Conservation (phyloP, 2,888 invertebrate species). For the Bellardia bayeri region DNA sequence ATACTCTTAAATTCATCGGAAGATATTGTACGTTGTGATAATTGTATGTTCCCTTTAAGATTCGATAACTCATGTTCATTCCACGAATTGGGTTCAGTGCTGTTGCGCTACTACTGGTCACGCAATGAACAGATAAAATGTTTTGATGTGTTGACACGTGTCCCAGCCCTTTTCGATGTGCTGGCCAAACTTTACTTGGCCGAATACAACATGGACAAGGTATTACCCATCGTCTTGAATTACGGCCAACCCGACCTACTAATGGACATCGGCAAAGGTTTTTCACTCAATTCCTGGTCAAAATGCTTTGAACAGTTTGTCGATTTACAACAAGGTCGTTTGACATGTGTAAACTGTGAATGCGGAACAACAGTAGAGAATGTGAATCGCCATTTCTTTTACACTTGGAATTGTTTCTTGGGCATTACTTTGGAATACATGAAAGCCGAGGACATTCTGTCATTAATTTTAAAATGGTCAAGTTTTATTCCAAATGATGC, state of each 20-base stretch:
- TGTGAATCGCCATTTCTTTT: constrained; percentile 82
- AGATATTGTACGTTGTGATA: constrained; percentile 81
- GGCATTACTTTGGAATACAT: constrained; percentile 82
- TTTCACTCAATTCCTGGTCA: constrained; percentile 80
- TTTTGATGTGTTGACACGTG: constrained; percentile 81
- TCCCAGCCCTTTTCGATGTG: constrained; percentile 83
- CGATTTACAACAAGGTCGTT: constrained; percentile 81
- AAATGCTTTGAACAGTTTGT: constrained; percentile 83
- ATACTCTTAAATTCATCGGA: constrained; percentile 79
- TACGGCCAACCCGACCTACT: constrained; percentile 82
- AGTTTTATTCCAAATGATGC: constrained; percentile 83
- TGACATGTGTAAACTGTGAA: constrained; percentile 83
- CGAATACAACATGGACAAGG: constrained; percentile 82
- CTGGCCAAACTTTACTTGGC: constrained; percentile 83
- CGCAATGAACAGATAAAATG: constrained; percentile 83
- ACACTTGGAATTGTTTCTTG: constrained; percentile 84
- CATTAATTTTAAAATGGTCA: constrained; percentile 83
- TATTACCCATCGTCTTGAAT: constrained; percentile 82
- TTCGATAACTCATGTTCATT: constrained; percentile 82
- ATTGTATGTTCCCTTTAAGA: constrained; percentile 83
- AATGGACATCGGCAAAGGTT: constrained; percentile 80
- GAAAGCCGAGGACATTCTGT: constrained; percentile 80
- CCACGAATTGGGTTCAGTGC: constrained; percentile 82
- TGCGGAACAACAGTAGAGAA: constrained; percentile 80
- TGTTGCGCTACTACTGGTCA: constrained; percentile 84